phyloP scores from a whole-genome alignment of 1,140 invertebrate genomes.

The Meloidogyne chitwoodi region DNA sequence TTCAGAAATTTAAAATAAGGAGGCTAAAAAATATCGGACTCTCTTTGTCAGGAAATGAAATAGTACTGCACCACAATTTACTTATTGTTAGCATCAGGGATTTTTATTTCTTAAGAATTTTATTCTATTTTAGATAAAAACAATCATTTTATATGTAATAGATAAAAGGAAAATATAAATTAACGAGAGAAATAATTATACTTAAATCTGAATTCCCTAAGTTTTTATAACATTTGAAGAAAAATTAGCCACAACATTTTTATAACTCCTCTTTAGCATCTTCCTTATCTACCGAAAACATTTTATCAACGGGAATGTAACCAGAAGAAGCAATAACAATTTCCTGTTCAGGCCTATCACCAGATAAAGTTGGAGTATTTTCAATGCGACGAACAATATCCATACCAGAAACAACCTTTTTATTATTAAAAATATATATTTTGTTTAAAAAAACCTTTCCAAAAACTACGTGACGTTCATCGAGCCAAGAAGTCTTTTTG shows the following conservation, averaged over 20 bases:
- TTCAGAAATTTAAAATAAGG: too few species aligned
- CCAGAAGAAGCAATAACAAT: constrained; percentile 62
- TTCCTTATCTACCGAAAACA: constrained; percentile 61
- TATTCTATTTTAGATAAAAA: too few species aligned
- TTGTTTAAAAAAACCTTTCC: constrained; percentile 71
- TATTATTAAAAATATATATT: background rate
- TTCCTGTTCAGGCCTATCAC: constrained; percentile 61
- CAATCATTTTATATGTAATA: background rate
- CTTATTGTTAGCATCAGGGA: too few species aligned
- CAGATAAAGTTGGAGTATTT: constrained; percentile 38
- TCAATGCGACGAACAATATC: constrained; percentile 62
- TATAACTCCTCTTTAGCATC: constrained; percentile 36
- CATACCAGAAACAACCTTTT: constrained; percentile 76
- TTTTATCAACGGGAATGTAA: constrained; percentile 52
- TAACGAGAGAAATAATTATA: background rate
- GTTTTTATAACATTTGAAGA: background rate
- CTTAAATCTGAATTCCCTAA: background rate
- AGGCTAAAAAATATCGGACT: too few species aligned
- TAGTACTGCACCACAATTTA: too few species aligned
- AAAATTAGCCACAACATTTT: background rate
- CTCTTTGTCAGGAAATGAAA: too few species aligned
- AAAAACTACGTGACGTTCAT: constrained; percentile 86
- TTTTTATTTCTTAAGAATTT: too few species aligned
- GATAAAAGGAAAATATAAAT: background rate
- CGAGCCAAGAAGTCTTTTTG: constrained; percentile 80